These are phyloP conservation scores for Pedionomus torquatus DNA, from an alignment of 2,113 vertebrate species.

Conservation along the genomic window DNA sequence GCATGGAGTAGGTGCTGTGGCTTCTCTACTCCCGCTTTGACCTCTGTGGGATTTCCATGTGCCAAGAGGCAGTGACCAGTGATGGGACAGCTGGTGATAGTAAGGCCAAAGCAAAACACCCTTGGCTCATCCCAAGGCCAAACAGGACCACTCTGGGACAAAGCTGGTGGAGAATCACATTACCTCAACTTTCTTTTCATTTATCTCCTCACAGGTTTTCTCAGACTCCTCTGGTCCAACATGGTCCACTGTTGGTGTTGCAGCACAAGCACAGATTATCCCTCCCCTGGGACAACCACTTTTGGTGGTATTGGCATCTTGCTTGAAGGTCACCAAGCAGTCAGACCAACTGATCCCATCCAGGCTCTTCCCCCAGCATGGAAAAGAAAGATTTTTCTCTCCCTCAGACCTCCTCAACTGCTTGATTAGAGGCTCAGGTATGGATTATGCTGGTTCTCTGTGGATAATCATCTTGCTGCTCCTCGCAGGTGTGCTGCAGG, in stretches of 20 bases:
- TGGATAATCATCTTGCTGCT: background rate
- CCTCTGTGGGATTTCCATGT: background rate
- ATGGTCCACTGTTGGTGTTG: accelerated
- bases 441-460: background rate
- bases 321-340: background rate
- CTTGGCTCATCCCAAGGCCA: background rate
- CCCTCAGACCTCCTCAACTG: background rate
- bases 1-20: accelerated
- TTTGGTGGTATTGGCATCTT: background rate
- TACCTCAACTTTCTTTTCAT: background rate
- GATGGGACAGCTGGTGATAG: background rate
- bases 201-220: background rate
- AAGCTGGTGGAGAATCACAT: background rate
- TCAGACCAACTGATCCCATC: background rate
- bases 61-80: background rate
- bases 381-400: background rate
- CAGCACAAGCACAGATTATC: background rate
- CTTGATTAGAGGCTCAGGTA: background rate
- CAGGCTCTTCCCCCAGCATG: background rate
- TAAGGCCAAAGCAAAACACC: background rate
- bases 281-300: background rate
- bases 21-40: background rate
- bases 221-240: background rate
- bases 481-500: background rate
- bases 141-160: background rate